Conservation (phyloP, 2,888 invertebrate species). For the Catocala sponsa region DNA sequence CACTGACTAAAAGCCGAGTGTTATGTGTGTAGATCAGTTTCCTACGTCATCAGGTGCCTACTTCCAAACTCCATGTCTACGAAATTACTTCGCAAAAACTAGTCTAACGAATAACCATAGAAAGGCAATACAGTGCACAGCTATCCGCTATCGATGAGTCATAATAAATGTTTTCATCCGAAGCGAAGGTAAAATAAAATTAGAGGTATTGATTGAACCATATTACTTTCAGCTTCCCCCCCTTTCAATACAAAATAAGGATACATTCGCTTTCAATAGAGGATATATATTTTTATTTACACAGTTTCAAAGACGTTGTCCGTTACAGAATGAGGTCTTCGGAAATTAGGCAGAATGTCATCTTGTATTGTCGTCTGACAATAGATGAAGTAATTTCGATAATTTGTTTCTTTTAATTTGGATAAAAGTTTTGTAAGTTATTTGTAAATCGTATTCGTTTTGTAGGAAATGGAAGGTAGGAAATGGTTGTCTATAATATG, state of each 20-base stretch:
- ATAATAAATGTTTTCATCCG: conserved; percentile 3
- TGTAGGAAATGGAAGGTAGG: too few species aligned
- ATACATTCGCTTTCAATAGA: conserved; percentile 27
- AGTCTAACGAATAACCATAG: too few species aligned
- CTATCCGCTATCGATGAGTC: neutral
- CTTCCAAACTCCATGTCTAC: too few species aligned
- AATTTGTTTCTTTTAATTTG: neutral
- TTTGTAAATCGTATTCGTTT: too few species aligned
- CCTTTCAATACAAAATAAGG: conserved; percentile 24
- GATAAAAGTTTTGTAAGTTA: neutral
- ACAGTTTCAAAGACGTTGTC: conserved; percentile 1
- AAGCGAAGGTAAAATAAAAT: conserved; percentile 38
- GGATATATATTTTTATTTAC: conserved; percentile 31
- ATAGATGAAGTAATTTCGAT: neutral
- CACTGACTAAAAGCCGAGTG: too few species aligned
- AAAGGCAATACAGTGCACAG: too few species aligned
- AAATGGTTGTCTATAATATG: too few species aligned
- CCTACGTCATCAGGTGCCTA: too few species aligned
- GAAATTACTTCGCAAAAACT: too few species aligned
- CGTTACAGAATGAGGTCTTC: neutral
- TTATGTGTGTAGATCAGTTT: too few species aligned
- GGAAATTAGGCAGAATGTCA: conserved; percentile 3
- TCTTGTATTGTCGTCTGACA: neutral
- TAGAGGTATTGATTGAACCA: conserved; percentile 44
- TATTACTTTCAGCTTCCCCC: conserved; percentile 21